phyloP scores from a whole-genome alignment of 2,113 vertebrate genomes.

The Spea bombifrons region DNA sequence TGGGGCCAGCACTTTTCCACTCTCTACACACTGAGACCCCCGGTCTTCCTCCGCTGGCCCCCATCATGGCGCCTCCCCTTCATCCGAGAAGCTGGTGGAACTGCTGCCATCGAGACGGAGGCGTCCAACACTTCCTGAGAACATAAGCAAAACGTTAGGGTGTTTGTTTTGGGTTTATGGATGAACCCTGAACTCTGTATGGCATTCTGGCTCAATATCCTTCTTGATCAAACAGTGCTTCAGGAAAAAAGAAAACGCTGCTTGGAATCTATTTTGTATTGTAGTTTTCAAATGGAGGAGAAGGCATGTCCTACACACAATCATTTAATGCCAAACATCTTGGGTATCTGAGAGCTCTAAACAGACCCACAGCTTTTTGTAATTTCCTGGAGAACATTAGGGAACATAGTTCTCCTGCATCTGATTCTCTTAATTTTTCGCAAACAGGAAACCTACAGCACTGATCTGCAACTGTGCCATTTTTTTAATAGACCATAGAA shows the following conservation, averaged over 20 bases:
- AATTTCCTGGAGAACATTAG: slow-evolving; percentile 12
- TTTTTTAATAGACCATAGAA: not conserved
- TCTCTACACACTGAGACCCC: slow-evolving; percentile 44
- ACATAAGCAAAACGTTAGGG: not conserved
- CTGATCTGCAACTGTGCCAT: not conserved
- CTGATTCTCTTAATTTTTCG: not conserved
- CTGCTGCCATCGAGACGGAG: slow-evolving; percentile 35
- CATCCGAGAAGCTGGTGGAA: slow-evolving; percentile 34
- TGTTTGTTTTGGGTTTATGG: not conserved
- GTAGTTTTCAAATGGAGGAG: not conserved
- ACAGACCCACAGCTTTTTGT: not conserved
- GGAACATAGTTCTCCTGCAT: not conserved
- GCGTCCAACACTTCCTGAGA: slow-evolving; percentile 32
- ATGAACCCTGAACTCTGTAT: not conserved
- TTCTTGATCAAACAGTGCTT: not conserved
- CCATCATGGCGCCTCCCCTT: slow-evolving; percentile 36
- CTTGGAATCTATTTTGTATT: not conserved
- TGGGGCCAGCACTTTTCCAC: slow-evolving; percentile 48
- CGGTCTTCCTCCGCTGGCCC: slow-evolving; percentile 21
- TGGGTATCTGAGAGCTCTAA: not conserved
- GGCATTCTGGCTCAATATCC: not conserved
- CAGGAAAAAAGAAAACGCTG: not conserved
- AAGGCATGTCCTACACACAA: slow-evolving; percentile 23
- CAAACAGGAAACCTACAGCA: not conserved
- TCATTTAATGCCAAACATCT: not conserved